phyloP scores from a whole-genome alignment of 2,797 vertebrate species.

The Anas acuta region DNA sequence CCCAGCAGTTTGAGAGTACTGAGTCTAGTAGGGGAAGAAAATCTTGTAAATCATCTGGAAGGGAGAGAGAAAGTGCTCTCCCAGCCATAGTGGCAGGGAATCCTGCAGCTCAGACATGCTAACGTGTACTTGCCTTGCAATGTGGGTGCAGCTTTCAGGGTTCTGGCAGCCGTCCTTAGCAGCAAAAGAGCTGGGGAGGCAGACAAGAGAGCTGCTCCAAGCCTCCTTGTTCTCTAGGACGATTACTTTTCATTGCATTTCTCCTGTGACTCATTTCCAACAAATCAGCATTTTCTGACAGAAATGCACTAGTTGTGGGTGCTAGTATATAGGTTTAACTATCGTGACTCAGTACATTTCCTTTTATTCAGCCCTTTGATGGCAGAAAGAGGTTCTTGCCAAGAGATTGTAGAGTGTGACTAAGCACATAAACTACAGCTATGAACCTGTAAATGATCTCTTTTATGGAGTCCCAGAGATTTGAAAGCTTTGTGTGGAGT shows the following conservation, averaged over 20 bases:
- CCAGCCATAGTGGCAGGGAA: not conserved
- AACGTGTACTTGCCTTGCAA: accelerated
- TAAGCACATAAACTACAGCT: not conserved
- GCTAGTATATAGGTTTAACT: not conserved
- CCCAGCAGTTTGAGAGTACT: not conserved
- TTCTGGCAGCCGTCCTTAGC: not conserved
- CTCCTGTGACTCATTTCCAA: not conserved
- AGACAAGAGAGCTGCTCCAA: not conserved
- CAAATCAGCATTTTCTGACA: not conserved
- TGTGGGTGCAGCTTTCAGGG: not conserved
- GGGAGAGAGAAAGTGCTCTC: not conserved
- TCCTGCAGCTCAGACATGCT: accelerated
- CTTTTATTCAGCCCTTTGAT: not conserved
- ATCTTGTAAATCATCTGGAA: not conserved
- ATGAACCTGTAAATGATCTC: not conserved
- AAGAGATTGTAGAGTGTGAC: not conserved
- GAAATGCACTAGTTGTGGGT: not conserved
- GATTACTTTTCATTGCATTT: not conserved
- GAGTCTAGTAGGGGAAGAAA: not conserved
- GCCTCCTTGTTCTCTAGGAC: conserved; percentile 2
- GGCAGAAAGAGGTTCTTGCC: not conserved
- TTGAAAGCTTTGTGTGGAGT: not conserved
- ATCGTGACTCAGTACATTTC: not conserved
- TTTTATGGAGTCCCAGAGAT: not conserved
- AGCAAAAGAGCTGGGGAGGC: not conserved